Evolutionary conservation across 1,140 invertebrate genomes (phyloP).

Genomic region (Dendrolimus punctatus): DNA sequence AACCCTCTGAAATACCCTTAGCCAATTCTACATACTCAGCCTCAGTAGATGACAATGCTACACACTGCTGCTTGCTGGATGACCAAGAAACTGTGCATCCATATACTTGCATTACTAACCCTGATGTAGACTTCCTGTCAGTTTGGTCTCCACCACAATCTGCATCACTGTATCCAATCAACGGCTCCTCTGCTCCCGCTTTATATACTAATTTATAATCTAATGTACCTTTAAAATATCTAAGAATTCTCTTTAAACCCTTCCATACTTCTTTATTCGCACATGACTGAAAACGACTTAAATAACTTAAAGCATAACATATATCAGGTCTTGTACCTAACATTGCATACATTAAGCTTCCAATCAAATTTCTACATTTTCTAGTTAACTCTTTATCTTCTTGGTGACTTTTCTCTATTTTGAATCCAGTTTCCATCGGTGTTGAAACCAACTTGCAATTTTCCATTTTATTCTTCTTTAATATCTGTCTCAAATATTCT

Average conservation of each 20-base stretch:
- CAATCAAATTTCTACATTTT: conserved; percentile 23
- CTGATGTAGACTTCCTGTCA: no score
- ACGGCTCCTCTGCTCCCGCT: background rate
- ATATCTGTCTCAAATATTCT: background rate
- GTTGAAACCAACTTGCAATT: background rate
- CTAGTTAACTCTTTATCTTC: conserved; percentile 15
- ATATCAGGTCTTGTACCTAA: conserved; percentile 30
- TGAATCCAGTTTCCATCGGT: background rate
- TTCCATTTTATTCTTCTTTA: background rate
- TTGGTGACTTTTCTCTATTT: background rate
- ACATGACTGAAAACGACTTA: conserved; percentile 30
- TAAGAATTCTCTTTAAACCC: conserved; percentile 26
- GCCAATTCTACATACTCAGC: no score
- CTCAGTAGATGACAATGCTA: no score
- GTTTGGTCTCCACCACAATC: conserved; percentile 33
- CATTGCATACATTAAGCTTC: conserved; percentile 32
- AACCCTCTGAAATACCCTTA: no score
- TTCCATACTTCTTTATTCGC: conserved; percentile 23
- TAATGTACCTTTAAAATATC: conserved; percentile 32
- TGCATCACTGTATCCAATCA: conserved; percentile 25
- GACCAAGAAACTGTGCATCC: no score
- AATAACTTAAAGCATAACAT: conserved; percentile 21
- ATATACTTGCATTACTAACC: no score
- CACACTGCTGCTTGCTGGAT: no score
- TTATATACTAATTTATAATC: conserved; percentile 15